Percentiles rank a stretch among this genome's conserved stretches.
These are phyloP conservation scores for Dasyprocta punctata DNA, from an alignment of 2,113 vertebrate species.

Conservation along the genomic window DNA sequence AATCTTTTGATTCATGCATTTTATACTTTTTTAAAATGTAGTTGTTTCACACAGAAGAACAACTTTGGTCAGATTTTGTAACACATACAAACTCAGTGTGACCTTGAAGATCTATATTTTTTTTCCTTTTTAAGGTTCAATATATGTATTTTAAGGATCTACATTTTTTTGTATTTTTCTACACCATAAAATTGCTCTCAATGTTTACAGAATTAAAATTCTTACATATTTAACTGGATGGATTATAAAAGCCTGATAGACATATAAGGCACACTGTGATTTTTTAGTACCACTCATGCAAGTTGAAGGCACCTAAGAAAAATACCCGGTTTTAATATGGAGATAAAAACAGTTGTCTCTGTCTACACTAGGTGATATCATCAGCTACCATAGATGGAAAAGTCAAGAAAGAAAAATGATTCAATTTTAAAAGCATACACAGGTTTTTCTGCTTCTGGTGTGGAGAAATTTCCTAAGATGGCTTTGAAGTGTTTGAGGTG, in stretches of 20 bases:
- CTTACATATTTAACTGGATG: neutral
- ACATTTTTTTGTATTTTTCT: too few relatives aligned
- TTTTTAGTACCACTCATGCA: neutral
- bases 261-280: neutral
- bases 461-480: neutral
- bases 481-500: neutral
- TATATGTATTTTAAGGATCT: too few relatives aligned
- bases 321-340: neutral
- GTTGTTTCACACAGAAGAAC: neutral
- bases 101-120: too few relatives aligned
- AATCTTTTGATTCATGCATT: neutral
- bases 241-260: neutral
- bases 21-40: neutral
- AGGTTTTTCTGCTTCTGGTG: neutral
- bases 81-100: too few relatives aligned
- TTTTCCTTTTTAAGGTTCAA: too few relatives aligned
- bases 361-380: neutral
- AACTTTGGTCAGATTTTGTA: too few relatives aligned
- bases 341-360: slow-evolving; percentile 23
- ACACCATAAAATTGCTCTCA: too few relatives aligned
- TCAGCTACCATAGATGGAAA: neutral
- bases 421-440: neutral
- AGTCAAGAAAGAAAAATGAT: neutral
- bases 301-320: neutral
- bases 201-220: neutral